Evolutionary conservation across 2,113 vertebrate species (phyloP), one percentile per base, ranked within the genome.

Genomic region (Nestor notabilis): DNA sequence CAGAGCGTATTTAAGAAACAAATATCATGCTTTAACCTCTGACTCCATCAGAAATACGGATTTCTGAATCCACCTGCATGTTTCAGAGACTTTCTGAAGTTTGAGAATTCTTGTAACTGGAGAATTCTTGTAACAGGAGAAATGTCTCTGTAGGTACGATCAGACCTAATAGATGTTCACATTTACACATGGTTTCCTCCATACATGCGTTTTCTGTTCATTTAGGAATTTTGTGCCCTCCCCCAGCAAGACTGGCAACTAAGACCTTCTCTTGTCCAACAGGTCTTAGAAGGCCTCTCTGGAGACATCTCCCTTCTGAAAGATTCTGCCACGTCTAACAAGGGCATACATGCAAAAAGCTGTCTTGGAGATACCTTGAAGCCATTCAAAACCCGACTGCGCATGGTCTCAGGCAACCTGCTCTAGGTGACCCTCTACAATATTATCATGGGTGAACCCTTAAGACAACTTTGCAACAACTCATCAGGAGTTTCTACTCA

Each of bases 361-460:
- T 77, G 33, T 47, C 70, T 21, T n/a, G 28, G 31, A 52, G 17
- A 39, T 3, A 9, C 50, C 53, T 29, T 52, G 39, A 68, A 91
- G 58, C n/a, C 52, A 71, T 41, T 44, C 4, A 10, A 31, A 87
- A 41, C 85, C 31, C 0, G 0, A 2, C 56, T 56, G 56, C 1
- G 3, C 16, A 6, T 4, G 31, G 8, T 41, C 37, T 2, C 4
- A n/a, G 46, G 68, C 70, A 88, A 47, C 55, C 49, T 52, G 71
- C 41, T 70, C 18, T 60, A 64, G 52, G 37, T 58, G 69, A 35
- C 24, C 55, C 41, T 39, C 43, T 19, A 2, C 4, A 12, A 8
- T 14, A 43, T 29, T 13, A 33, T 3, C 46, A 33, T 0, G 13
- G 47, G 21, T 75, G 53, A 84, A 65, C 19, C 29, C 52, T 64